phyloP scores from a whole-genome alignment of 2,888 invertebrate genomes.

The Alsophila aescularia region DNA sequence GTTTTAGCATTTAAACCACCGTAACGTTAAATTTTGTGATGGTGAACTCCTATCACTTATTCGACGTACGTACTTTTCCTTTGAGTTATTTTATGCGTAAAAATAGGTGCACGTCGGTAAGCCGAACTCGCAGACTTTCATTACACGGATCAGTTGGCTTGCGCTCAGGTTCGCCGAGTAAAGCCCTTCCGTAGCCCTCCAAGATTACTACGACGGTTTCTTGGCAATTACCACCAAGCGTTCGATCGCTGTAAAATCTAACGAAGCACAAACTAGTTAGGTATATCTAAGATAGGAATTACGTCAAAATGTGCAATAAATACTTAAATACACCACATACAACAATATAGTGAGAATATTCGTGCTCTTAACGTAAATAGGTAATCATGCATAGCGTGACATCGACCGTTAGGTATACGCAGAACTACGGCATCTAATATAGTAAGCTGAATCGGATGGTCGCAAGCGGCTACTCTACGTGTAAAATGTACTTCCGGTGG shows the following conservation, averaged over 20 bases:
- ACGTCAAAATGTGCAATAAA: conserved; percentile 68
- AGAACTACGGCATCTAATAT: conserved; percentile 57
- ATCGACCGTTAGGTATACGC: conserved; percentile 74
- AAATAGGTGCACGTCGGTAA: conserved; percentile 51
- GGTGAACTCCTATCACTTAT: conserved; percentile 3
- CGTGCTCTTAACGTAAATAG: conserved; percentile 72
- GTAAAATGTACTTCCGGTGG: conserved; percentile 79
- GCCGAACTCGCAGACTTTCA: conserved; percentile 69
- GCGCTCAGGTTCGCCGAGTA: conserved; percentile 65
- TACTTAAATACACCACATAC: conserved; percentile 68
- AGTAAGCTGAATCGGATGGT: conserved; percentile 66
- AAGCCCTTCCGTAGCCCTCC: conserved; percentile 59
- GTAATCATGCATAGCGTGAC: conserved; percentile 83
- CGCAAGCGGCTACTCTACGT: conserved; percentile 79
- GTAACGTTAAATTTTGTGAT: conserved; percentile 8
- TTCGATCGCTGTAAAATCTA: conserved; percentile 42
- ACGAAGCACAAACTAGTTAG: conserved; percentile 35
- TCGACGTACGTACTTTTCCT: conserved; percentile 14
- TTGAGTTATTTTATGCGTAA: conserved; percentile 48
- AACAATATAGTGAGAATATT: conserved; percentile 62
- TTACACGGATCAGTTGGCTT: conserved; percentile 76
- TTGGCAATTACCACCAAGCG: conserved; percentile 45
- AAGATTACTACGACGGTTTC: conserved; percentile 58
- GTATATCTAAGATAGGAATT: conserved; percentile 43
- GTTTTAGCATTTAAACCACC: conserved; percentile 18